Conservation (phyloP, 2,113 vertebrate species). For the Ctenodactylus gundi region DNA sequence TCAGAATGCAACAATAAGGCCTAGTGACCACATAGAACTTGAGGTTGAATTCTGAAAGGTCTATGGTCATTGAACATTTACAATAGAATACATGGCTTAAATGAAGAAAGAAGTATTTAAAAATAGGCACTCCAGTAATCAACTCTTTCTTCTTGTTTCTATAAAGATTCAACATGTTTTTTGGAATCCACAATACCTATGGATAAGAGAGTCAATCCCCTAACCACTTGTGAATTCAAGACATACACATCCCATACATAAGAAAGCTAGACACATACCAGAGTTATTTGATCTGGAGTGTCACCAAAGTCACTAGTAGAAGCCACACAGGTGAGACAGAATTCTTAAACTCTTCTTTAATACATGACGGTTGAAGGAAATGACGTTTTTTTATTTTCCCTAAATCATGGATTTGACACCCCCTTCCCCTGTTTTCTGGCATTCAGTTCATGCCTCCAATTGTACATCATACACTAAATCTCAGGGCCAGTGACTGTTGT, state of each 20-base stretch:
- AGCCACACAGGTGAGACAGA: background rate
- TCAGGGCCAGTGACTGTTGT: background rate
- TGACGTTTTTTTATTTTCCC: background rate
- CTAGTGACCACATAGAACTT: no score
- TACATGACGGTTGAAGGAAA: background rate
- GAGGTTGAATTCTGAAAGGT: background rate
- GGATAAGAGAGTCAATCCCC: background rate
- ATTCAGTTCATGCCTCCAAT: background rate
- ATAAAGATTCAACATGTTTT: background rate
- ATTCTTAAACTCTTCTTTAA: background rate
- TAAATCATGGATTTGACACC: background rate
- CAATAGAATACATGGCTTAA: background rate
- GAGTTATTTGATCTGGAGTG: background rate
- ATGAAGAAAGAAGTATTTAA: background rate
- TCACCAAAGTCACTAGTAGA: background rate
- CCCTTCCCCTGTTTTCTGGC: background rate
- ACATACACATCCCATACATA: background rate
- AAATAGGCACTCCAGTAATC: background rate
- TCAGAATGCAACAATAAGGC: accelerated
- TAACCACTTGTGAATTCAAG: background rate
- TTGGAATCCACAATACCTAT: background rate
- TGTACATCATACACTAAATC: background rate
- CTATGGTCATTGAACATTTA: background rate
- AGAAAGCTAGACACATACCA: background rate
- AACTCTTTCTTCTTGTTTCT: background rate